These are phyloP conservation scores for Chrysocyon brachyurus DNA, from an alignment of 2,797 vertebrate species.

Conservation along the genomic window DNA sequence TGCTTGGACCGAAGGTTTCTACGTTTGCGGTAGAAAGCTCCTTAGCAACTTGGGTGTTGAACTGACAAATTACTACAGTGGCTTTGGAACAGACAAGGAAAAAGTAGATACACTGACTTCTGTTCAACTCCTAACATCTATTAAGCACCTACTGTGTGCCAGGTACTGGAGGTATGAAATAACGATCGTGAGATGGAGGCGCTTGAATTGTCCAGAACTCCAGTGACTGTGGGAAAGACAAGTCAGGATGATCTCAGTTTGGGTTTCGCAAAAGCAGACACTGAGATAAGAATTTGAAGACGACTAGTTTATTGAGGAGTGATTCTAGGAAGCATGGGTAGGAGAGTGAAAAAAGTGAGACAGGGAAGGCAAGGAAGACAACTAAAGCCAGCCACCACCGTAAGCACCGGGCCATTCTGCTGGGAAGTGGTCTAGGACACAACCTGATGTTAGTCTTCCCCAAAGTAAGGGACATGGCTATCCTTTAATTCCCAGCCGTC, in stretches of 20 bases:
- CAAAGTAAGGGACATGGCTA: background rate
- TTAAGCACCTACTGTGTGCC: background rate
- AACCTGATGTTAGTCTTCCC: background rate
- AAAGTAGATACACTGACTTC: background rate
- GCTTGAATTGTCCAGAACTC: background rate
- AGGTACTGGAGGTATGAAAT: too few relatives aligned
- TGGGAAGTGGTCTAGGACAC: background rate
- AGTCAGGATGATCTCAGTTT: background rate
- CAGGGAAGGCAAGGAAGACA: background rate
- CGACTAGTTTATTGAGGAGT: background rate
- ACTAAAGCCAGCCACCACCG: rapidly evolving
- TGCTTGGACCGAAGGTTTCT: conserved; percentile 64
- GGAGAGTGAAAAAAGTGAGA: background rate
- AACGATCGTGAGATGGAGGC: background rate
- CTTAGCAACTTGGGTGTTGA: conserved; percentile 17
- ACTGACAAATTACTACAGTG: background rate
- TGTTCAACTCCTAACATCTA: background rate
- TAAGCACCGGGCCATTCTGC: background rate
- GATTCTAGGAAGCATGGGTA: background rate
- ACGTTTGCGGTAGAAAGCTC: conserved; percentile 65
- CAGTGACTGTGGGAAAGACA: background rate
- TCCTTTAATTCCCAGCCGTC: background rate
- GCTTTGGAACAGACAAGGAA: background rate
- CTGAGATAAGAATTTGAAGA: background rate
- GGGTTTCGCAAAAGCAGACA: background rate